Base-by-base conservation (phyloP, 2,888 invertebrate genomes). In the Onthophagus sagittarius region DNA sequence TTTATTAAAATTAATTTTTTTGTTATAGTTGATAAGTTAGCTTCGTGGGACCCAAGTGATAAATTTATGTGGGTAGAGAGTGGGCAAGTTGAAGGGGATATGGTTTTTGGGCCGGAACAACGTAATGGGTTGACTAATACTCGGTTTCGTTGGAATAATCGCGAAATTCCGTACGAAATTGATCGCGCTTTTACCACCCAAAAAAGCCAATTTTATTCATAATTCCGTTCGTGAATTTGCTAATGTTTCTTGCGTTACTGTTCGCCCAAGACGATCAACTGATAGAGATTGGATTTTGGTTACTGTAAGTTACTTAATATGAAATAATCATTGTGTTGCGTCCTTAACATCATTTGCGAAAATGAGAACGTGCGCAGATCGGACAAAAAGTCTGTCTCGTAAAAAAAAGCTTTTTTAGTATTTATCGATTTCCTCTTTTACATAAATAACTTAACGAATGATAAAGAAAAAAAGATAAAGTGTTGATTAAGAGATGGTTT, bases 41-140 rank as follows among this genome's bases (percentile, higher is more conserved):
- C 15, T 15, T 67, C 67, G 9, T 67, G 67, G 67, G 0, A 23
- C n/a, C n/a, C n/a, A 67, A 6, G 5, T n/a, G 67, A 32, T 5
- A 32, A 67, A n/a, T 4, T 76, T 70, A 74, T 77, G 15, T 77
- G 77, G 77, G 74, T 76, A 71, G 39, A 76, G 15, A 77, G 77
- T 72, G 77, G 77, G 2, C 76, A 76, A 14, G 74, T 73, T 74
- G 75, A 77, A 70, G 77, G 77, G 6, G 77, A 77, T 67, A 77
- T 77, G 32, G 69, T 77, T 6, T 32, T 77, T 15, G n/a, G 13
- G 23, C 64, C 71, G 0, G 70, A 62, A 5, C 74, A 75, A 67
- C 63, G 71, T 15, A 77, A 76, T 64, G 76, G 75, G 7, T 13
- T 76, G 13, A 15, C 73, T 0, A 53, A 75, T 62, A 13, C 62